Conservation (phyloP, 2,888 invertebrate genomes). For the Drosophila greeni region DNA sequence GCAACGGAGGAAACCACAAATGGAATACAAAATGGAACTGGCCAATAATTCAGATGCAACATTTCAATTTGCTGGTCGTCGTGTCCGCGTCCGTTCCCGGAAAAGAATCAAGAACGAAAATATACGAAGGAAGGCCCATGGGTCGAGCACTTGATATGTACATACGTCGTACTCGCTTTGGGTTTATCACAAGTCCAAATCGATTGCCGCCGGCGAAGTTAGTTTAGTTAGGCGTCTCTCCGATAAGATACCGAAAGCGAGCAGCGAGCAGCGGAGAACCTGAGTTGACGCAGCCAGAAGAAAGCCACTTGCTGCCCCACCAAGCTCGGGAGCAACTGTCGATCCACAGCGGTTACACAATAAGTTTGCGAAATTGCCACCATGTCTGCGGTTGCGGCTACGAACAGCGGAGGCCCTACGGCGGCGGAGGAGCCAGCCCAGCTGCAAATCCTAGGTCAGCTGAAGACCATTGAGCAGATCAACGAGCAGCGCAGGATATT, state of each 20-base stretch:
- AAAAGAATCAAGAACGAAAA: conserved; percentile 11
- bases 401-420: conserved; percentile 1
- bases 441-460: conserved; percentile 62
- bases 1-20: conserved; percentile 31
- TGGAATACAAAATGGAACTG: conserved; percentile 13
- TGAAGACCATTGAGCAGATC: conserved; percentile 70
- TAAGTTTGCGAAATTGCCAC: conserved; percentile 8
- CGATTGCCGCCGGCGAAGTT: conserved; percentile 57
- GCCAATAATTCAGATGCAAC: conserved; percentile 42
- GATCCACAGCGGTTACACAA: conserved; percentile 27
- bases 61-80: conserved; percentile 20
- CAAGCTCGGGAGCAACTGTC: conserved; percentile 23
- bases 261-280: conserved; percentile 25
- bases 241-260: conserved; percentile 60
- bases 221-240: conserved; percentile 62
- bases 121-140: conserved; percentile 21
- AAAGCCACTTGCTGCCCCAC: conserved; percentile 17
- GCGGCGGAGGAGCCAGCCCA: conserved; percentile 3
- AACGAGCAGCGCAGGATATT: conserved; percentile 72
- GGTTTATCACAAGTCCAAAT: conserved; percentile 54
- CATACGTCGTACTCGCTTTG: conserved; percentile 9
- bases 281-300: conserved; percentile 12
- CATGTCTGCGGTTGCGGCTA: conserved; percentile 14
- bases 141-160: conserved; percentile 24
- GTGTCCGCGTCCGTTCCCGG: conserved; percentile 18